Evolutionary conservation across 2,113 vertebrate genomes (phyloP), one percentile per base, ranked within the genome.

Genomic region (Anseranas semipalmata): DNA sequence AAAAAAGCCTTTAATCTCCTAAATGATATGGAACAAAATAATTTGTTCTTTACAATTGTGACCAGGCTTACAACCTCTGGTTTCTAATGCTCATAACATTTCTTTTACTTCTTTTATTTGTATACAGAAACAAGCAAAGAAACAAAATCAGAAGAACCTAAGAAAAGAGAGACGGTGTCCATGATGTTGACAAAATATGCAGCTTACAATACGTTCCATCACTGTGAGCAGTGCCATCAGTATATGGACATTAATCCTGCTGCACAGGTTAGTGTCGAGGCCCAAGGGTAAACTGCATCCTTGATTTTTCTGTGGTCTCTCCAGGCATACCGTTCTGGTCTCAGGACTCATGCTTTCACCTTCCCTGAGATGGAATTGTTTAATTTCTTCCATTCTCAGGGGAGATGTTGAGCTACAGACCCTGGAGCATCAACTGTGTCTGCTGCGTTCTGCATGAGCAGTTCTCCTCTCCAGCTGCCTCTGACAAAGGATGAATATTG

Each of bases 201-300:
- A 2, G 98, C 99, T 95, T 99, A 99, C 97, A 99, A 99, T 95
- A 99, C 99, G 4, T 99, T 99, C 97, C 99, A 99, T 91, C 99
- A 99, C 97, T 99, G 99, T 66, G 99, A 99, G 79, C 99, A 99
- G 91, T 99, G 99, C 96, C 99, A 99, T 87, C 98, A 98, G 83
- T 99, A 99, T 91, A 99, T 99, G 97, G 99, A 99, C 83, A 97
- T 98, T 60, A 97, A 98, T 58, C 98, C 99, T 15, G 96, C 97
- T 5, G 83, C 98, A 53, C 99, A 99, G 98, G 99, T 99, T 95
- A 94, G 96, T 93, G 89, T 80, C n/a, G 19, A 37, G 55, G 74
- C 46, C 76, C 22, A 5, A 25, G 58, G 20, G 22, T 53, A 82
- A 82, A 65, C 27, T 19, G 39, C 41, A 62, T 41, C 35, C 67